A percentile compares a stretch with the other conserved stretches of the same genome.
Evolutionary conservation across 2,113 vertebrate genomes (phyloP).

Genomic region (Notothenia rossii): DNA sequence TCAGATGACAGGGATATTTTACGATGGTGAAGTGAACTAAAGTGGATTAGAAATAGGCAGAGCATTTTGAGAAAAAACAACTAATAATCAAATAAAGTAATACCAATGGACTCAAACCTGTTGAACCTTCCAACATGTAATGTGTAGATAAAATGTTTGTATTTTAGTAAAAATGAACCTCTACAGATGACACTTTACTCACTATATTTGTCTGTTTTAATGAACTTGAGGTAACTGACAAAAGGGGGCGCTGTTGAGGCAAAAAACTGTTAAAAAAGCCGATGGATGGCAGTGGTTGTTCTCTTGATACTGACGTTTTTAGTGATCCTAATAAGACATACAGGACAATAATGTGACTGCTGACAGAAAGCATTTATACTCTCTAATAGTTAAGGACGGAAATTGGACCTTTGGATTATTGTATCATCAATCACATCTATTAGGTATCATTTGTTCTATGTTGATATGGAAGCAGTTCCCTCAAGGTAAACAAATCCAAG

Average conservation of each 20-base stretch:
- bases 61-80: not conserved
- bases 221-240: constrained; percentile 36
- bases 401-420: not conserved
- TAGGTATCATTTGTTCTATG: no score
- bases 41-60: not conserved
- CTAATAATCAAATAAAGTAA: not conserved
- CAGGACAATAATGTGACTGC: constrained; percentile 2
- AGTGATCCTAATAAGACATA: constrained; percentile 41
- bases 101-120: not conserved
- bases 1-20: not conserved
- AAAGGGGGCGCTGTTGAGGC: constrained; percentile 79
- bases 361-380: constrained; percentile 8
- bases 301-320: constrained; percentile 34
- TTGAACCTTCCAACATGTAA: not conserved
- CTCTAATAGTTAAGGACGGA: constrained; percentile 1
- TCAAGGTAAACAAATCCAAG: constrained; percentile 9
- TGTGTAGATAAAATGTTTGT: not conserved
- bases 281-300: constrained; percentile 32
- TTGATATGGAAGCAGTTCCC: not conserved
- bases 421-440: not conserved
- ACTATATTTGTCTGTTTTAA: not conserved
- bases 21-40: not conserved
- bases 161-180: not conserved
- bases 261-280: constrained; percentile 35
- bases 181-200: not conserved